Conservation (phyloP, 2,888 invertebrate species). For the Mesorhabditis sp. region DNA sequence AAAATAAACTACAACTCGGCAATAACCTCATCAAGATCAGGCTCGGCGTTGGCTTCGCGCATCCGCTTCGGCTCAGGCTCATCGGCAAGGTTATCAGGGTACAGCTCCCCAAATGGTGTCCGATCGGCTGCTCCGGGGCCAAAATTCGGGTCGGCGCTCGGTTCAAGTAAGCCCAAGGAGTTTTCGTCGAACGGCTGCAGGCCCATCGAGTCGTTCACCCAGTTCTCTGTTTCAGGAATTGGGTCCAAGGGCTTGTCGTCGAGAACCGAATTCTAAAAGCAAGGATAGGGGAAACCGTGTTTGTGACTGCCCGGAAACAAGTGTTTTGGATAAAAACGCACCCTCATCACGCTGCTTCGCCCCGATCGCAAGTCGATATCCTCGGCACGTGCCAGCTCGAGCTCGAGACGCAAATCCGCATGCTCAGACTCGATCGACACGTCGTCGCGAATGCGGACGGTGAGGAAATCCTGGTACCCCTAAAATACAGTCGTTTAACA, state of each 20-base stretch:
- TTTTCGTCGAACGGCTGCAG: no score
- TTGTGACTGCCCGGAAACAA: neutral
- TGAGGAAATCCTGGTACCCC: neutral
- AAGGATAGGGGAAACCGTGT: neutral
- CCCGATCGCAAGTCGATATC: neutral
- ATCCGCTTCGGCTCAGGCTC: neutral
- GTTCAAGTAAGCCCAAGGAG: no score
- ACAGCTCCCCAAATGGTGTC: no score
- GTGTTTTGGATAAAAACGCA: neutral
- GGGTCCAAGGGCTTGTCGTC: no score
- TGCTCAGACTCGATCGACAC: neutral
- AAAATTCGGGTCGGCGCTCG: no score
- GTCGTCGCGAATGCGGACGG: neutral
- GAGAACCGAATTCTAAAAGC: no score
- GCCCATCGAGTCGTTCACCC: no score
- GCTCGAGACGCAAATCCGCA: neutral
- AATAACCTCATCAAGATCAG: neutral
- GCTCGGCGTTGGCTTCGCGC: neutral
- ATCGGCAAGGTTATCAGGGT: neutral
- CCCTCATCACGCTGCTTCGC: neutral
- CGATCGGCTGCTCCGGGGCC: no score
- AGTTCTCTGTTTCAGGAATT: no score
- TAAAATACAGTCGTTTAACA: neutral
- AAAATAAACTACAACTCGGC: neutral
- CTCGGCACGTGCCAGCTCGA: neutral